phyloP scores from a whole-genome alignment of 2,888 invertebrate species.

The Linnaemya vulpina region DNA sequence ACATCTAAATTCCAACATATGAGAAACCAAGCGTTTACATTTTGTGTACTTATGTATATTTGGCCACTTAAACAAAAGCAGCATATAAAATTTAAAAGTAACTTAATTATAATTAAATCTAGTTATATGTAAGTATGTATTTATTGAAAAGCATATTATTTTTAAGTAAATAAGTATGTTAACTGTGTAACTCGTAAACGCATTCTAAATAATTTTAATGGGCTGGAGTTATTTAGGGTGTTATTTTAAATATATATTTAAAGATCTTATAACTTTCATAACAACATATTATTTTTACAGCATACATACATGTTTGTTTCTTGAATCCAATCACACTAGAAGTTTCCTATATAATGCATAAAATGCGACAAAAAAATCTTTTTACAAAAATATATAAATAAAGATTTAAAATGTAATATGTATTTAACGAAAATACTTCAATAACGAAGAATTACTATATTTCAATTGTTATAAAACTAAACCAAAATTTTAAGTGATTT shows the following conservation, averaged over 20 bases:
- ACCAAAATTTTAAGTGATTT: conserved; percentile 45
- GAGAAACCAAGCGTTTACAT: conserved; percentile 2
- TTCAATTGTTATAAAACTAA: conserved; percentile 13
- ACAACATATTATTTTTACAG: conserved; percentile 10
- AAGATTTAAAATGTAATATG: neutral
- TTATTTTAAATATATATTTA: conserved; percentile 37
- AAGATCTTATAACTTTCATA: conserved; percentile 5
- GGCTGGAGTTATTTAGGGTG: conserved; percentile 72
- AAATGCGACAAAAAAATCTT: conserved; percentile 56
- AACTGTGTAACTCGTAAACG: neutral
- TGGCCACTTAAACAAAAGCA: conserved; percentile 24
- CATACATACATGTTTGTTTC: conserved; percentile 6
- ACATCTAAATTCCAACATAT: conserved; percentile 24
- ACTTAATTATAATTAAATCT: conserved; percentile 13
- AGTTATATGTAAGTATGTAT: conserved; percentile 32
- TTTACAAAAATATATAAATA: conserved; percentile 29
- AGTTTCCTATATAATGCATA: conserved; percentile 70
- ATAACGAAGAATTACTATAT: conserved; percentile 7
- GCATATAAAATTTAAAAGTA: neutral
- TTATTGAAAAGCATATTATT: conserved; percentile 21
- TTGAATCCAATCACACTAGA: conserved; percentile 47
- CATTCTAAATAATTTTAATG: conserved; percentile 68
- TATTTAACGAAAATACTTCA: conserved; percentile 22
- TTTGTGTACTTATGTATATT: conserved; percentile 59
- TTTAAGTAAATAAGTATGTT: conserved; percentile 6